A percentile compares a stretch with the other conserved stretches of the same genome.
These are phyloP conservation scores for Saccopteryx leptura DNA, from an alignment of 2,113 vertebrate species.

Conservation along the genomic window DNA sequence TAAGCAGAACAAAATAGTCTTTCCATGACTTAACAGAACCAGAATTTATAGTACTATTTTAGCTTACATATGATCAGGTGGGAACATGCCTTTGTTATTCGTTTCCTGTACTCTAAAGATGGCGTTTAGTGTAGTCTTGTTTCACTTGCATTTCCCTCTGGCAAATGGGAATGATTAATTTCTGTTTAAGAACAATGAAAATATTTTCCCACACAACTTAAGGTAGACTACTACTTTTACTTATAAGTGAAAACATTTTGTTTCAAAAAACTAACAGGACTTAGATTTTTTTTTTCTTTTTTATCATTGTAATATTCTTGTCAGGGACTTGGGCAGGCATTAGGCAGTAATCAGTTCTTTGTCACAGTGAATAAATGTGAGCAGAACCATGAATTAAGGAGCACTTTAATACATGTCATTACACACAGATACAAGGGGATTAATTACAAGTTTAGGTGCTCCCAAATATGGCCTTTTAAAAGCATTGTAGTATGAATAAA, in stretches of 20 bases:
- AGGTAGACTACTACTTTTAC: slow-evolving; percentile 4
- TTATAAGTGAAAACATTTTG: background rate
- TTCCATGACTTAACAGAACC: slow-evolving; percentile 80
- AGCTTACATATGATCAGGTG: slow-evolving; percentile 69
- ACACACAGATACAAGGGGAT: background rate
- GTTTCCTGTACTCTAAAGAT: slow-evolving; percentile 68
- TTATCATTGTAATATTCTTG: background rate
- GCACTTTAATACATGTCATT: background rate
- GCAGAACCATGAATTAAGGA: background rate
- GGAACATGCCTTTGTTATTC: slow-evolving; percentile 69
- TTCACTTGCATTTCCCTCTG: slow-evolving; percentile 18
- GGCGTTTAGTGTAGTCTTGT: slow-evolving; percentile 55
- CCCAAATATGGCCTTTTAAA: background rate
- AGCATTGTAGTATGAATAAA: background rate
- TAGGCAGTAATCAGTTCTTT: background rate
- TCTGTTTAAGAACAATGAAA: slow-evolving; percentile 28
- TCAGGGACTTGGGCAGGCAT: background rate
- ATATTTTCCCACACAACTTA: background rate
- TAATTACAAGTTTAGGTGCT: background rate
- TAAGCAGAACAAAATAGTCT: slow-evolving; percentile 73
- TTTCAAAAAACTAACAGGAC: slow-evolving; percentile 39
- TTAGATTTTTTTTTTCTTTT: background rate
- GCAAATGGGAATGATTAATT: slow-evolving; percentile 69
- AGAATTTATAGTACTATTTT: slow-evolving; percentile 81
- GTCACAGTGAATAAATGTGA: background rate